Conservation (phyloP, 2,113 vertebrate species). For the Psammodynastes pulverulentus region DNA sequence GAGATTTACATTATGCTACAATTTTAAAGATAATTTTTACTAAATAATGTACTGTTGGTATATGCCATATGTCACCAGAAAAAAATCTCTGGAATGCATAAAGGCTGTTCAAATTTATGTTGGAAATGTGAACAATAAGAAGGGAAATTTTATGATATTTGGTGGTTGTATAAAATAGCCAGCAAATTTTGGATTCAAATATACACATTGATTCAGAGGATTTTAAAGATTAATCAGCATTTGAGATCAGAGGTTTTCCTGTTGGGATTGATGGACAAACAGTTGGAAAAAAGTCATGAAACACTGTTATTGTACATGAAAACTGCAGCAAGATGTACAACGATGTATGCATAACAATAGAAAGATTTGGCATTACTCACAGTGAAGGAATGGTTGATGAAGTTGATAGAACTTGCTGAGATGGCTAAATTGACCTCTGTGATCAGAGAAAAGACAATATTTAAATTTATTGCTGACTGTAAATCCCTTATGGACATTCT, state of each 20-base stretch:
- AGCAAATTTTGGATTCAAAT: background rate
- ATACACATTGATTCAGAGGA: background rate
- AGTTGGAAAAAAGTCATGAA: background rate
- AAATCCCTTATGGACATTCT: background rate
- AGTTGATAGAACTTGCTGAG: background rate
- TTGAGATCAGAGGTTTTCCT: background rate
- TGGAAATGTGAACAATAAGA: background rate
- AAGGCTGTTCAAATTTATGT: background rate
- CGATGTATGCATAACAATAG: background rate
- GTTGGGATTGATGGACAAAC: background rate
- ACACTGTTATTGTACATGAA: background rate
- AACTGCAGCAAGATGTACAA: background rate
- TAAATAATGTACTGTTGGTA: background rate
- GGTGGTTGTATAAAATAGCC: background rate
- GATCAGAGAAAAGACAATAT: background rate
- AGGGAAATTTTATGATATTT: background rate
- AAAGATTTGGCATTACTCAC: background rate
- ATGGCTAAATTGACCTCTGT: background rate
- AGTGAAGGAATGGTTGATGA: background rate
- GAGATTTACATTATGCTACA: background rate
- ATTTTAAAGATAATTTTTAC: background rate
- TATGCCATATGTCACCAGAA: background rate
- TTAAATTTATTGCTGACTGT: background rate
- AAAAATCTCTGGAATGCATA: background rate
- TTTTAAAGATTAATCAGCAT: background rate